These are phyloP conservation scores for Promerops cafer DNA, from an alignment of 2,113 vertebrate genomes.

Conservation along the genomic window DNA sequence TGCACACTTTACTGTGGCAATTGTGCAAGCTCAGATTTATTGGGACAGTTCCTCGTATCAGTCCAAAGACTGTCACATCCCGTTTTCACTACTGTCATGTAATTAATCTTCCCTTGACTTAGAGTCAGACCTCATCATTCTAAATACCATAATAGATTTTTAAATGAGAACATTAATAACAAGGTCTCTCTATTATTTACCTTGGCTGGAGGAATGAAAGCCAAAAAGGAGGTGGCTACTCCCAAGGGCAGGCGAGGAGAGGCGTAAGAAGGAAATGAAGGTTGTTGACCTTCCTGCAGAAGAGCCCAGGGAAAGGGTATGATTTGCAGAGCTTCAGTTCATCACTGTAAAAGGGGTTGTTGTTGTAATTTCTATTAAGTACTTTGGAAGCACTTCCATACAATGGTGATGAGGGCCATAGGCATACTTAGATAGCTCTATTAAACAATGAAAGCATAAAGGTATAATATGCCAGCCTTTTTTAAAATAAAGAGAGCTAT, in stretches of 20 bases:
- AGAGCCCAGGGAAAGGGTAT: not conserved
- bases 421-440: not conserved
- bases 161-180: slow-evolving; percentile 50
- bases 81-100: slow-evolving; percentile 48
- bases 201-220: slow-evolving; percentile 14
- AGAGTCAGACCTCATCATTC: slow-evolving; percentile 43
- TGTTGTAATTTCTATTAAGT: slow-evolving; percentile 31
- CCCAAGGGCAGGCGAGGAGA: slow-evolving; percentile 27
- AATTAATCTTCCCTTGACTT: slow-evolving; percentile 64
- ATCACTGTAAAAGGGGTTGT: slow-evolving; percentile 6
- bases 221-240: slow-evolving; percentile 36
- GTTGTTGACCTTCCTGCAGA: slow-evolving; percentile 37
- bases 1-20: not conserved
- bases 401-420: not conserved
- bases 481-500: not conserved
- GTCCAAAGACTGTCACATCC: slow-evolving; percentile 57
- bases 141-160: slow-evolving; percentile 36
- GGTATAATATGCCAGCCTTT: not conserved
- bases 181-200: slow-evolving; percentile 46
- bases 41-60: slow-evolving; percentile 28
- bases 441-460: not conserved
- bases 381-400: not conserved
- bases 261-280: slow-evolving; percentile 33
- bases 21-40: slow-evolving; percentile 57
- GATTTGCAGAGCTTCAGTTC: slow-evolving; percentile 31